Percentiles rank a stretch among this genome's conserved stretches.
phyloP scores from a whole-genome alignment of 1,140 invertebrate genomes.

The Trissolcus basalis region DNA sequence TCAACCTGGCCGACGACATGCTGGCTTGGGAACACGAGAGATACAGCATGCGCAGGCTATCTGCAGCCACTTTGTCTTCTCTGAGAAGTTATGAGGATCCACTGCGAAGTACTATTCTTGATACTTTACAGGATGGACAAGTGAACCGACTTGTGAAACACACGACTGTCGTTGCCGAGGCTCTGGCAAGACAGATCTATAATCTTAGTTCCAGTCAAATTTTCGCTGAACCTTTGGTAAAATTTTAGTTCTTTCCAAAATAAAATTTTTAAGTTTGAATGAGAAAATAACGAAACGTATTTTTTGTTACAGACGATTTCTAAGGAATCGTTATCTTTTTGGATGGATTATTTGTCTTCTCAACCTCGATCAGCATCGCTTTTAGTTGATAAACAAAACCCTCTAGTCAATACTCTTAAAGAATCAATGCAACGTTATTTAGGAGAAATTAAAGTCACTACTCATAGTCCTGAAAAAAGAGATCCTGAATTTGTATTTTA shows the following conservation, averaged over 20 bases:
- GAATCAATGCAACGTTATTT: conserved; percentile 86
- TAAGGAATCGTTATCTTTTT: conserved; percentile 82
- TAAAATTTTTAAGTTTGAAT: conserved; percentile 9
- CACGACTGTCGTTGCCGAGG: conserved; percentile 87
- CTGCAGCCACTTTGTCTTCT: conserved; percentile 93
- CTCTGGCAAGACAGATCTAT: conserved; percentile 90
- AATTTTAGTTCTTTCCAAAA: conserved; percentile 1
- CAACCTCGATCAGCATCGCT: conserved; percentile 85
- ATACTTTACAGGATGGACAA: conserved; percentile 79
- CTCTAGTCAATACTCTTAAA: conserved; percentile 81
- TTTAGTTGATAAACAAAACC: conserved; percentile 81
- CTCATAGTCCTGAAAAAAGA: conserved; percentile 85
- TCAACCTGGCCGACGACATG: conserved; percentile 95
- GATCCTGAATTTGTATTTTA: conserved; percentile 97
- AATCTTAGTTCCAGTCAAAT: conserved; percentile 84
- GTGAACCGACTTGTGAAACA: conserved; percentile 81
- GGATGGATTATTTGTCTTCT: conserved; percentile 84
- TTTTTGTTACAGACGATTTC: conserved; percentile 81
- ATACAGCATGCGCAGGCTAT: conserved; percentile 92
- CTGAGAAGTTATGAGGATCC: conserved; percentile 81
- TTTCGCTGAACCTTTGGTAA: conserved; percentile 84
- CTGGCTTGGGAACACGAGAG: conserved; percentile 98
- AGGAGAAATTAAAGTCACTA: conserved; percentile 83
- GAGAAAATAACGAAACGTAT: neutral
- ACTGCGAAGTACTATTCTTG: conserved; percentile 80